phyloP scores from a whole-genome alignment of 2,113 vertebrate species.

The Nibea albiflora region DNA sequence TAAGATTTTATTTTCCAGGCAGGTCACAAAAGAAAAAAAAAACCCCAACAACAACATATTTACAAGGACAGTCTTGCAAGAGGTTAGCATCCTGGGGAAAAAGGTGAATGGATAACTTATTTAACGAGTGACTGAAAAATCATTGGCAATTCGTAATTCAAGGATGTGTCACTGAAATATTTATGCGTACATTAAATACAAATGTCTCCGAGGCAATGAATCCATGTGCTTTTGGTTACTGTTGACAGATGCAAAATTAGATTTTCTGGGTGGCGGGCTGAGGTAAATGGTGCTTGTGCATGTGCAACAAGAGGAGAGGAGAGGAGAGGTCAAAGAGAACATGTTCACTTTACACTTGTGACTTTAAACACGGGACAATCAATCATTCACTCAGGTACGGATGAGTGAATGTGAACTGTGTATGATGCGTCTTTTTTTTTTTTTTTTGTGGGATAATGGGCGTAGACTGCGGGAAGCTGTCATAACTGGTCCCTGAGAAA shows the following conservation, averaged over 20 bases:
- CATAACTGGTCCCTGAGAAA: constrained; percentile 33
- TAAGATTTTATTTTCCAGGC: constrained; percentile 47
- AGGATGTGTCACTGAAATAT: constrained; percentile 42
- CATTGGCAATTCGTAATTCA: constrained; percentile 7
- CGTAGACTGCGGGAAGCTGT: constrained; percentile 30
- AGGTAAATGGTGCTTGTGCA: constrained; percentile 52
- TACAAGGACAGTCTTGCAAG: constrained; percentile 32
- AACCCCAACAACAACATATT: constrained; percentile 32
- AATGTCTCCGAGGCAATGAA: constrained; percentile 35
- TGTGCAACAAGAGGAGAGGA: constrained; percentile 37
- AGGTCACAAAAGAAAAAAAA: constrained; percentile 31
- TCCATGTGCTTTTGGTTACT: constrained; percentile 14
- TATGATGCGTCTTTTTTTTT: constrained; percentile 45
- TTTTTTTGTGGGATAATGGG: constrained; percentile 42
- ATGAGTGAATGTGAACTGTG: constrained; percentile 34
- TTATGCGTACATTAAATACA: constrained; percentile 41
- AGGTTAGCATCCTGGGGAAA: constrained; percentile 28
- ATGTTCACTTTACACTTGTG: constrained; percentile 27
- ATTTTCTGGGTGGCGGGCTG: constrained; percentile 53
- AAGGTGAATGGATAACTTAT: constrained; percentile 27
- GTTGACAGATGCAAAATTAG: constrained; percentile 54
- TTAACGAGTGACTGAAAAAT: constrained; percentile 36
- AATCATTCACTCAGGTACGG: constrained; percentile 47
- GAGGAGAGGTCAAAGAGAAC: constrained; percentile 50
- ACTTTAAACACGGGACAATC: constrained; percentile 48